Evolutionary conservation across 2,797 vertebrate genomes (phyloP), one percentile per base, ranked within the genome.

Genomic region (Sebastes flavidus): DNA sequence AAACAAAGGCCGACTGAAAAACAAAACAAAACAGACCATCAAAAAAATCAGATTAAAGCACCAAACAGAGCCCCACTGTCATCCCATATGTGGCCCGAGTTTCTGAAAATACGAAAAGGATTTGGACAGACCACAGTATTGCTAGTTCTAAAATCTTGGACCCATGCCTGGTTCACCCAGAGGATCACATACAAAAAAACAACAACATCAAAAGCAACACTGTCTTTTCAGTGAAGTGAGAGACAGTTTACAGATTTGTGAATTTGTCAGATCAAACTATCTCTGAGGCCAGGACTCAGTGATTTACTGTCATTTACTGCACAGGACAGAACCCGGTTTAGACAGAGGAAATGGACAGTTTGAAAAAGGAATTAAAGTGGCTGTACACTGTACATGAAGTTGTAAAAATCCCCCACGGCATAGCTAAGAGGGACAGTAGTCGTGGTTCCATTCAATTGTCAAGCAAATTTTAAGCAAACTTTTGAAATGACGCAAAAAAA

Each of bases 31-130:
- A 20, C 46, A 78, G 29, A 56, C 14, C n/a, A 46, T 25, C 3
- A 36, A 24, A 16, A 30, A 72, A 58, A 71, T 76, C 18, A 0
- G 54, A 81, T 59, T 54, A 52, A 76, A 83, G 30, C 18, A 60
- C 6, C 59, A 62, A 78, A 62, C 65, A 76, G 70, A 70, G 8
- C 62, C 36, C 55, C 20, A n/a, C 62, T 80, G 63, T 78, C 65
- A 67, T 12, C 56, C 25, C 20, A 12, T 20, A 58, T 77, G n/a
- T 66, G 6, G 30, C n/a, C n/a, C 9, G 65, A 30, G 52, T 65
- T 56, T 74, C 62, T 66, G 61, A 76, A 38, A 42, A 66, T 24
- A 65, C 14, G n/a, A 38, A 55, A 34, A 67, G 25, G 16, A 63
- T n/a, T 38, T 69, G 20, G 75, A 30, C 59, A 49, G 32, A 38